phyloP scores from a whole-genome alignment of 2,888 invertebrate genomes.

The Lithophane ornitopus region DNA sequence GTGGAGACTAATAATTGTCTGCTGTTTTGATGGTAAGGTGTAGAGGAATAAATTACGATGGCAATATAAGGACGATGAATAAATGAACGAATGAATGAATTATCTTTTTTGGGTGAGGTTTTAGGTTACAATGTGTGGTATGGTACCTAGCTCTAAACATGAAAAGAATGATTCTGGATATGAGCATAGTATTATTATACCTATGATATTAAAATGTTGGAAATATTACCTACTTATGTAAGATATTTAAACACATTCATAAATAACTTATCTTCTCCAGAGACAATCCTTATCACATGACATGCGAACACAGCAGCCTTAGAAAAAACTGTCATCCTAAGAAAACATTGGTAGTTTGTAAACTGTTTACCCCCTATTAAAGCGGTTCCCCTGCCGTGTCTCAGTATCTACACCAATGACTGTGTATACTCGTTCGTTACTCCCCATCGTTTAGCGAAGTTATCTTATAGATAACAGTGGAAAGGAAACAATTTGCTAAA shows the following conservation, averaged over 20 bases:
- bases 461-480: conserved; percentile 37
- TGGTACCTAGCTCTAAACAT: background rate
- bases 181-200: background rate
- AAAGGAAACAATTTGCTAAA: conserved; percentile 53
- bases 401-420: conserved; percentile 15
- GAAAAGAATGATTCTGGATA: background rate
- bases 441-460: conserved; percentile 13
- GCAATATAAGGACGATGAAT: background rate
- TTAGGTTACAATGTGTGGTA: too few species aligned
- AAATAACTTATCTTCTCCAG: background rate
- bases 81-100: background rate
- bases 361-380: background rate
- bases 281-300: background rate
- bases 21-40: background rate
- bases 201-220: background rate
- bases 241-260: background rate
- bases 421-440: conserved; percentile 8
- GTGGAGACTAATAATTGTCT: background rate
- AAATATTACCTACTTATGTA: background rate
- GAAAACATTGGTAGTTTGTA: conserved; percentile 8
- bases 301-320: background rate
- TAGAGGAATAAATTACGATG: background rate
- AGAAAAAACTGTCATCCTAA: background rate
- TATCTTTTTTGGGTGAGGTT: background rate
- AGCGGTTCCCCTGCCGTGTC: background rate